Evolutionary conservation across 2,888 invertebrate genomes (phyloP), one percentile per base, ranked within the genome.

Genomic region (Hartigia nigra): DNA sequence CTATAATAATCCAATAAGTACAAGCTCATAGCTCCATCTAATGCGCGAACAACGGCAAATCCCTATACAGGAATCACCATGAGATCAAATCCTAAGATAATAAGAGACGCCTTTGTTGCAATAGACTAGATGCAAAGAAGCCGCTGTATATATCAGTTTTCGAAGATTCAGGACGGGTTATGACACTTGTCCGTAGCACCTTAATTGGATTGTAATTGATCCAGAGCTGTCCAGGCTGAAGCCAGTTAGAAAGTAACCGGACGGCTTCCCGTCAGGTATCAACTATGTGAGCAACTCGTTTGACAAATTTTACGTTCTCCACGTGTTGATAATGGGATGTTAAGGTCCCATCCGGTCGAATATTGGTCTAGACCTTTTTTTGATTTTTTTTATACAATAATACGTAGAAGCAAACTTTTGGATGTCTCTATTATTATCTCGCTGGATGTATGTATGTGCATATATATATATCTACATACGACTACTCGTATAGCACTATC

Each of bases 161-260:
- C 9, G 14, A 55, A 9, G 55, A 55, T 55, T 55, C 55, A 5
- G 55, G 55, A 23, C 23, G 3, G 55, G 23, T 23, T 77, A 77
- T 79, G 80, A 82, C 80, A 80, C 77, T 79, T 80, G 77, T 79
- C 80, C 77, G 75, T 79, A 76, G 79, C 76, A 79, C 78, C 81
- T 80, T 82, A 81, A 82, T 81, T 82, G 81, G 79, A 81, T 82
- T 79, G 78, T 77, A 80, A 81, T 80, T 81, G 55, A 55, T 55
- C 5, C 2, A 23, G 23, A 23, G 23, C 55, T 55, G 9, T 55
- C 55, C 23, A 55, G 55, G 2, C 55, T 55, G 23, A 23, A 55
- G 23, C 14, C 55, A 55, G 23, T 55, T 55, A 55, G 55, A 55
- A 55, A 55, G 55, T 55, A 55, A 9, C 55, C 55, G 55, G 23